Evolutionary conservation across 2,113 vertebrate genomes (phyloP).

Genomic region (Numenius arquata): DNA sequence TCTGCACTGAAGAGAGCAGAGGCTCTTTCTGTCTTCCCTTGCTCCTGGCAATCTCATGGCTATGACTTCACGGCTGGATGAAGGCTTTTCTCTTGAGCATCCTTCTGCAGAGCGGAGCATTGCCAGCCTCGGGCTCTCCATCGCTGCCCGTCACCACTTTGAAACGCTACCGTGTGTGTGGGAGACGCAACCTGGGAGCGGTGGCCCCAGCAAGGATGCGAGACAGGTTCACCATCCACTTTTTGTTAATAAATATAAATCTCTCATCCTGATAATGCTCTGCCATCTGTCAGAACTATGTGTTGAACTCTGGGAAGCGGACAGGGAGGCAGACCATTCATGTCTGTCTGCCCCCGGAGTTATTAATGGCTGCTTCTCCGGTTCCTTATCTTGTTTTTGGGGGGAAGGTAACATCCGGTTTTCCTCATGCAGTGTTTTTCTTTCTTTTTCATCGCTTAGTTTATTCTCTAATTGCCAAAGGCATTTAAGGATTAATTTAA

Average conservation of each 20-base stretch:
- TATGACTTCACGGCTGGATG: fast-evolving
- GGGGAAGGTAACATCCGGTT: background rate
- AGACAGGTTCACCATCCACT: fast-evolving
- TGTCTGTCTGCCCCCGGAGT: background rate
- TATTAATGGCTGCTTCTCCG: background rate
- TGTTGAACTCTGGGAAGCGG: background rate
- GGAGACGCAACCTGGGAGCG: fast-evolving
- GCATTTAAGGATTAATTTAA: background rate
- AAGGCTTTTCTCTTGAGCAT: background rate
- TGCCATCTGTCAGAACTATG: fast-evolving
- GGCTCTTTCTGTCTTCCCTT: background rate
- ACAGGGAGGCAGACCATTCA: background rate
- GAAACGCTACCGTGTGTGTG: fast-evolving
- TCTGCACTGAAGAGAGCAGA: background rate
- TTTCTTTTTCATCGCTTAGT: background rate
- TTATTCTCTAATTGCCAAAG: background rate
- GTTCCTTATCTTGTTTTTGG: background rate
- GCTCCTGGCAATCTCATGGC: background rate
- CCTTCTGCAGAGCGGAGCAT: background rate
- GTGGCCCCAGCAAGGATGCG: background rate
- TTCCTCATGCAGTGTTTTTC: background rate
- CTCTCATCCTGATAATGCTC: background rate
- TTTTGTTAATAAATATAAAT: background rate
- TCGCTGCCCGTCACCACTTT: background rate
- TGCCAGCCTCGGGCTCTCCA: fast-evolving